Base-by-base conservation (phyloP, 2,113 vertebrate species). In the Forbesichthys agassizii region DNA sequence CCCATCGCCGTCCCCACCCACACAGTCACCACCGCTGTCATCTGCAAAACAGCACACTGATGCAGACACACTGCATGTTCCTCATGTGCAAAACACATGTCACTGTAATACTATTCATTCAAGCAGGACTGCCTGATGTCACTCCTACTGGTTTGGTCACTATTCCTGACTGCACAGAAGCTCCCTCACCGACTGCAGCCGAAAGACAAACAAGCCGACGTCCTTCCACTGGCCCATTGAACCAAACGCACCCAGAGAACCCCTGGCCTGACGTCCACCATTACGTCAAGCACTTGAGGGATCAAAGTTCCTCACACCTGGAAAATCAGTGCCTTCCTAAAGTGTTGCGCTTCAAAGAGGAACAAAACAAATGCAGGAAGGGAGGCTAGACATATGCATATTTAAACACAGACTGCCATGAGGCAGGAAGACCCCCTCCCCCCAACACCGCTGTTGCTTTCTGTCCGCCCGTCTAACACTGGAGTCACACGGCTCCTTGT, bases 391-490 rank as follows among this genome's bases (percentile, higher is more conserved):
- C 64, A 68, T 86, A 86, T 87, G 81, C 73, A 87, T 89, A 92
- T 91, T 90, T 84, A 88, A 89, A 92, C 86, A 85, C 68, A 84
- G 83, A 76, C 77, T 73, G 69, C 86, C 82, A 74, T 64, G 69
- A 86, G 80, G 83, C 80, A 80, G 74, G 63, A 66, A 11, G n/a
- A 61, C 71, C 67, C 48, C 56, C 16, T 11, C 53, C 53, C 48
- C 60, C 27, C 75, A 46, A 64, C 54, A 54, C 64, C 57, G 18
- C 47, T 46, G 54, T 27, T 36, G 11, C 64, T 5, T 11, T 14
- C 61, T 36, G 48, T 71, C 62, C 71, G 64, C 68, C 75, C 55
- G 18, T 27, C 67, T 68, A 86, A 78, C 75, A 81, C 71, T 78
- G 80, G 36, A 74, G 70, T 82, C 69, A 54, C 84, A 87, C 68